Evolutionary conservation across 2,888 invertebrate species (phyloP).

Genomic region (Sphaeridia pumilis): DNA sequence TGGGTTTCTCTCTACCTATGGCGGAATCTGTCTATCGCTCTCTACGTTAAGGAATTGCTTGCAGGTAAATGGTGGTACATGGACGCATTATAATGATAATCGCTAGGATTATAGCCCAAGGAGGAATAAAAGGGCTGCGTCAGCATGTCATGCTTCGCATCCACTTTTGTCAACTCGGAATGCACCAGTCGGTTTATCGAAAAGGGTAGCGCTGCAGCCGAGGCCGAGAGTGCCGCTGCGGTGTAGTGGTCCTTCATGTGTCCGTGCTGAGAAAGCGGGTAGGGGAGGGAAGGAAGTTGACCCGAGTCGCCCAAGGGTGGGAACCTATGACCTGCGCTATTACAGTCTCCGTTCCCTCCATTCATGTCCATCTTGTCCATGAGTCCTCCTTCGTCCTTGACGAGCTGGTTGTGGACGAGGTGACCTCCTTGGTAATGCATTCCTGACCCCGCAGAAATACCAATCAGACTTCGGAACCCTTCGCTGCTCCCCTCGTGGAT

Average conservation of each 20-base stretch:
- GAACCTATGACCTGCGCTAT: slow-evolving; percentile 18
- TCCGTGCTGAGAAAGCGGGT: slow-evolving; percentile 11
- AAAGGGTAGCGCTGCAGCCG: slow-evolving; percentile 58
- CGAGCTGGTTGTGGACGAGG: slow-evolving; percentile 15
- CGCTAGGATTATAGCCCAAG: slow-evolving; percentile 23
- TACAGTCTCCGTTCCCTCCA: slow-evolving; percentile 27
- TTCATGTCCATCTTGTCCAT: slow-evolving; percentile 32
- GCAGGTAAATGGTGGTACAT: slow-evolving; percentile 33
- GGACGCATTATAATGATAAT: slow-evolving; percentile 24
- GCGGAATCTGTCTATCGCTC: background rate
- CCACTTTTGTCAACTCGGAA: slow-evolving; percentile 45
- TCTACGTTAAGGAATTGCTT: slow-evolving; percentile 30
- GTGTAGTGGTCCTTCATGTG: slow-evolving; percentile 12
- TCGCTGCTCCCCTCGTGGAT: slow-evolving; percentile 11
- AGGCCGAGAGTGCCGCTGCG: slow-evolving; percentile 4
- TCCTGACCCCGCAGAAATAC: slow-evolving; percentile 8
- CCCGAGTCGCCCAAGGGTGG: slow-evolving; percentile 15
- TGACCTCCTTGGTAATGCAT: slow-evolving; percentile 24
- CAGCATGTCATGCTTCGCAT: slow-evolving; percentile 31
- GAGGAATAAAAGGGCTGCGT: slow-evolving; percentile 31
- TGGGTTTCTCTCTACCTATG: no score
- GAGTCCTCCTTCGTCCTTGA: slow-evolving; percentile 21
- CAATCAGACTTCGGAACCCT: slow-evolving; percentile 18
- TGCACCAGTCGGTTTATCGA: slow-evolving; percentile 87
- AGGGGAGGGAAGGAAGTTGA: slow-evolving; percentile 13